A percentile compares a stretch with the other conserved stretches of the same genome.
Conservation (phyloP, 2,888 invertebrate genomes). For the Ypsolopha sequella region DNA sequence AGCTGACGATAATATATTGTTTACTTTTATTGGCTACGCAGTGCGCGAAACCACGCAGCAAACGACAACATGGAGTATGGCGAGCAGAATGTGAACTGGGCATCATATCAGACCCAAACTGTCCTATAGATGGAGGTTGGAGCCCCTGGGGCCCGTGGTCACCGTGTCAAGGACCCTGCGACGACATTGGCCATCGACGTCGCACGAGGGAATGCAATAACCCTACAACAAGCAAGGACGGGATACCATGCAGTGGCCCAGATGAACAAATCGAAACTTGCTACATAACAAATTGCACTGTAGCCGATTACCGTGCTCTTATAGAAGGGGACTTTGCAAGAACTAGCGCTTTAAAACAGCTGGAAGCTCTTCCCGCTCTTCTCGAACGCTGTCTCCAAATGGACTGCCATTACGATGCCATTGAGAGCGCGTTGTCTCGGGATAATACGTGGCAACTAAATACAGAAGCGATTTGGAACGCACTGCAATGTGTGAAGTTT, state of each 20-base stretch:
- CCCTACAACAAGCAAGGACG: constrained; percentile 51
- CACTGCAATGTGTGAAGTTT: constrained; percentile 61
- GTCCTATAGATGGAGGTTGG: constrained; percentile 64
- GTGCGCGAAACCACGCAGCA: constrained; percentile 30
- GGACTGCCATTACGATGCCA: constrained; percentile 53
- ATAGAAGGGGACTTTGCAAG: constrained; percentile 38
- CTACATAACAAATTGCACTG: constrained; percentile 47
- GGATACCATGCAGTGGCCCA: constrained; percentile 45
- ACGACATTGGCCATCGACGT: constrained; percentile 44
- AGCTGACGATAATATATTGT: constrained; percentile 5
- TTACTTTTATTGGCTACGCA: neutral
- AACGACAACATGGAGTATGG: constrained; percentile 42
- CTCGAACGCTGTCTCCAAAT: constrained; percentile 51
- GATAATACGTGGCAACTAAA: constrained; percentile 54
- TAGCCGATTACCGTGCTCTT: constrained; percentile 42
- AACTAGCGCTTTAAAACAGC: constrained; percentile 36
- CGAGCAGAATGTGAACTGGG: constrained; percentile 54
- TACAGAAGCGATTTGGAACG: constrained; percentile 55
- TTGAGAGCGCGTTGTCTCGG: constrained; percentile 37
- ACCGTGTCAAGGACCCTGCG: constrained; percentile 54
- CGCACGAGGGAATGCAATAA: constrained; percentile 50
- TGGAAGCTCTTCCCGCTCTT: constrained; percentile 49
- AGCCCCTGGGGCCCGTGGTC: constrained; percentile 58
- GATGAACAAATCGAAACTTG: constrained; percentile 49
- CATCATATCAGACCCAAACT: constrained; percentile 39